Conservation (phyloP, 1,140 invertebrate genomes). For the Asbolus verrucosus region DNA sequence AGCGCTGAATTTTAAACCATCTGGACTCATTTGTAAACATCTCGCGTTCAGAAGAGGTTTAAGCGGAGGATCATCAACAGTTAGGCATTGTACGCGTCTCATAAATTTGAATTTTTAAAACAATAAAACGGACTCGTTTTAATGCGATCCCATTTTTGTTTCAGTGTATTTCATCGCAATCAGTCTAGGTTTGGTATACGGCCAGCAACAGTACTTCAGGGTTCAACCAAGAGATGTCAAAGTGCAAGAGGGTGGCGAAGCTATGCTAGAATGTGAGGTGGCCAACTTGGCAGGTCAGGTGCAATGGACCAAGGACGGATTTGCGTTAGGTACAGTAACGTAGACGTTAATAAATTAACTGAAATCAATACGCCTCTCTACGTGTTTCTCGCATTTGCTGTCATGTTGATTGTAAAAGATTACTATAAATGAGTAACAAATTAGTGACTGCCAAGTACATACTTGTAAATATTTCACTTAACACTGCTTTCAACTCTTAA, state of each 20-base stretch:
- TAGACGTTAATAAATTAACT: too few species aligned
- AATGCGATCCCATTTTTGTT: constrained; percentile 9
- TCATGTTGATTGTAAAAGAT: too few species aligned
- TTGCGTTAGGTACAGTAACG: constrained; percentile 90
- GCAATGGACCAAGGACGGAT: constrained; percentile 96
- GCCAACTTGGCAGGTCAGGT: constrained; percentile 85
- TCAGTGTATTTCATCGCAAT: constrained; percentile 11
- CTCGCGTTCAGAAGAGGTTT: constrained; percentile 22
- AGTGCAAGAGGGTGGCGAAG: constrained; percentile 85
- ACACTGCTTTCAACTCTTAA: too few species aligned
- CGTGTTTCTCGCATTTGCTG: too few species aligned
- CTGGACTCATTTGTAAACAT: constrained; percentile 16
- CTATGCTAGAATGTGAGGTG: constrained; percentile 87
- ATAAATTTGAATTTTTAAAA: constrained; percentile 29
- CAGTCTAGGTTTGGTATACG: constrained; percentile 25
- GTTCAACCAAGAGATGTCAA: constrained; percentile 80
- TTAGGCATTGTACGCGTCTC: constrained; percentile 7
- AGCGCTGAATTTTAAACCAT: constrained; percentile 23
- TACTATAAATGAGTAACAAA: too few species aligned
- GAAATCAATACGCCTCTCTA: too few species aligned
- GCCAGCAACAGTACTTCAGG: constrained; percentile 84
- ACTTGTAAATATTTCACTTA: too few species aligned
- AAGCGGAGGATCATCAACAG: constrained; percentile 6
- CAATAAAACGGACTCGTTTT: not conserved
- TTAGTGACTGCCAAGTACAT: too few species aligned